phyloP scores from a whole-genome alignment of 2,113 vertebrate species.

The Heloderma charlesbogerti region DNA sequence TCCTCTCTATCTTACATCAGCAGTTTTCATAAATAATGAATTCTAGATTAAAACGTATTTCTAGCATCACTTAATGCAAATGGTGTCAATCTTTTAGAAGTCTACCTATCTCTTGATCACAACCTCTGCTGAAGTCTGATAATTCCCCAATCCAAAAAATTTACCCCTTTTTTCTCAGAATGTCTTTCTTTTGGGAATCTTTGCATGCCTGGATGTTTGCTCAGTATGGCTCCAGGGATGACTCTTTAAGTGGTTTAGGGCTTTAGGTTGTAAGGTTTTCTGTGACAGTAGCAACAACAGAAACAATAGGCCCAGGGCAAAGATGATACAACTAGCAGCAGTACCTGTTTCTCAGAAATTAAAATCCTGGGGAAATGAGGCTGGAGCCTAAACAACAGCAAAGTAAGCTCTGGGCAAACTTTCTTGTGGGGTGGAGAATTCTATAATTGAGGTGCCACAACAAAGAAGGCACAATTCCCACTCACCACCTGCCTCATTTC shows the following conservation, averaged over 20 bases:
- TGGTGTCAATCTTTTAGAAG: neutral
- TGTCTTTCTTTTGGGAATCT: neutral
- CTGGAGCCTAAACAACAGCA: no score
- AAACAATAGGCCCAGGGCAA: neutral
- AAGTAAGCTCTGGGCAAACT: no score
- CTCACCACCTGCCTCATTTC: no score
- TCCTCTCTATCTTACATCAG: neutral
- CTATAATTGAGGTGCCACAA: no score
- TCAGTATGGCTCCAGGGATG: neutral
- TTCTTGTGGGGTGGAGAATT: no score
- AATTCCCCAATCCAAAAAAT: neutral
- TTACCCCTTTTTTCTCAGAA: neutral
- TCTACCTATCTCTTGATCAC: neutral
- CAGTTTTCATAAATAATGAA: neutral
- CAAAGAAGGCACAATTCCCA: no score
- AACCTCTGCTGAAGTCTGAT: neutral
- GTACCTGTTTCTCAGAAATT: no score
- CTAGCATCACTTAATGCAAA: neutral
- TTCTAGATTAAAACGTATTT: neutral
- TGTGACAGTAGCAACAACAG: neutral
- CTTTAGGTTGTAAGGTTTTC: neutral
- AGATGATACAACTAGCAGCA: neutral
- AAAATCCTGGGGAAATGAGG: no score
- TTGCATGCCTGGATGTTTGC: neutral
- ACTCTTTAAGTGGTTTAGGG: conserved; percentile 34